Conservation (phyloP, 1,140 invertebrate genomes). For the Caenorhabditis tropicalis region DNA sequence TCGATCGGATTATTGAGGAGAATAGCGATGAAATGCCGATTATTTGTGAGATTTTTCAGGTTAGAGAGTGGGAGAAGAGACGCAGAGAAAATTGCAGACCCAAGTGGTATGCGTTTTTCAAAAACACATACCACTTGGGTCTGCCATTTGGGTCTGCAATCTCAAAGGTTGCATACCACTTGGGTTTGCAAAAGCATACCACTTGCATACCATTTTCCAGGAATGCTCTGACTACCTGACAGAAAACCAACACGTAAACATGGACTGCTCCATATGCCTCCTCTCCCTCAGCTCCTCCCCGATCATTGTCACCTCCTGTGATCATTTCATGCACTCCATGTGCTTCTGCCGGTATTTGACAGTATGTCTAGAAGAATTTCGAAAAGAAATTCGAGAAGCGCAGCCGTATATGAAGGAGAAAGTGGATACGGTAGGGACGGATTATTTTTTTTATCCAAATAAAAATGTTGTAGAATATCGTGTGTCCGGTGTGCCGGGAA, state of each 20-base stretch:
- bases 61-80: too few relatives aligned
- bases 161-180: too few relatives aligned
- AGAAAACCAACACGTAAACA: background rate
- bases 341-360: background rate
- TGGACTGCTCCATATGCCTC: constrained; percentile 25
- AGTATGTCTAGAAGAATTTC: background rate
- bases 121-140: too few relatives aligned
- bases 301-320: background rate
- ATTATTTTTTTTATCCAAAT: too few relatives aligned
- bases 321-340: constrained; percentile 18
- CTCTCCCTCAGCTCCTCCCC: background rate
- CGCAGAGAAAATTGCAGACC: too few relatives aligned
- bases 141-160: background rate
- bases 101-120: too few relatives aligned
- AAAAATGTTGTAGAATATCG: background rate
- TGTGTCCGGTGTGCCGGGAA: background rate
- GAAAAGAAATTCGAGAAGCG: background rate
- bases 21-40: constrained; percentile 22
- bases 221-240: constrained; percentile 23
- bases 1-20: background rate
- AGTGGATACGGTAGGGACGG: background rate
- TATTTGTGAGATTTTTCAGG: constrained; percentile 38
- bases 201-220: background rate
- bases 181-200: too few relatives aligned
- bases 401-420: background rate